Evolutionary conservation across 2,113 vertebrate genomes (phyloP).

Genomic region (Myodes glareolus): DNA sequence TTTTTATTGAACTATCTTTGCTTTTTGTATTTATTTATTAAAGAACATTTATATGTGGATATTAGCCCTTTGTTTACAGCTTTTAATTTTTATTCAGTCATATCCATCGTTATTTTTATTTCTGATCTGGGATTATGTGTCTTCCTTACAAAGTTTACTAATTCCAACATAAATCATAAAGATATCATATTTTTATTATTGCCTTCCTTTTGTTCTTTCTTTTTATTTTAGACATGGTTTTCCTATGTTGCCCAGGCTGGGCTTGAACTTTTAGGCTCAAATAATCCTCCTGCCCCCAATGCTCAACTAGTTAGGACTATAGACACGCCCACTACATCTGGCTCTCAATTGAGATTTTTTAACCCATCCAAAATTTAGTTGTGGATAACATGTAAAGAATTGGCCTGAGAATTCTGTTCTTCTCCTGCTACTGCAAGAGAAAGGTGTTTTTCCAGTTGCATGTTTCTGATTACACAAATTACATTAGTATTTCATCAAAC

Average conservation of each 20-base stretch:
- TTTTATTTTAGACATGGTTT: not conserved
- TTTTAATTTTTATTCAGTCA: not conserved
- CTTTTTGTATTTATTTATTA: not conserved
- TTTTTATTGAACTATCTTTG: conserved; percentile 48
- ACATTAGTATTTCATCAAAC: not conserved
- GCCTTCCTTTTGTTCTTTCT: not conserved
- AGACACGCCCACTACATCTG: not conserved
- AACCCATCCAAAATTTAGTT: conserved; percentile 43
- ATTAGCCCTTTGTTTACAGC: conserved; percentile 5
- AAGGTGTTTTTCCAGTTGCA: not conserved
- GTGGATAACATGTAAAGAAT: conserved; percentile 22
- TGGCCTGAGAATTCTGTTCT: not conserved
- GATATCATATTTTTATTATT: not conserved
- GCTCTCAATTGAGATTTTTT: conserved; percentile 12
- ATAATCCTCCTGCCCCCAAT: not conserved
- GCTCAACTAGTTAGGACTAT: not conserved
- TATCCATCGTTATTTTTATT: not conserved
- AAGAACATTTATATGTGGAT: not conserved
- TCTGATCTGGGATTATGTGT: conserved; percentile 36
- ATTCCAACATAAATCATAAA: not conserved
- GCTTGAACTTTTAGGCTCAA: not conserved
- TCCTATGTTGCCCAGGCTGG: not conserved
- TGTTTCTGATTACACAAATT: not conserved
- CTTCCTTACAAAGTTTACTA: conserved; percentile 31
- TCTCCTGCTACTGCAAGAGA: not conserved